A percentile compares a stretch with the other conserved stretches of the same genome.
phyloP scores from a whole-genome alignment of 1,140 invertebrate genomes.

The Zaprionus gabonicus region DNA sequence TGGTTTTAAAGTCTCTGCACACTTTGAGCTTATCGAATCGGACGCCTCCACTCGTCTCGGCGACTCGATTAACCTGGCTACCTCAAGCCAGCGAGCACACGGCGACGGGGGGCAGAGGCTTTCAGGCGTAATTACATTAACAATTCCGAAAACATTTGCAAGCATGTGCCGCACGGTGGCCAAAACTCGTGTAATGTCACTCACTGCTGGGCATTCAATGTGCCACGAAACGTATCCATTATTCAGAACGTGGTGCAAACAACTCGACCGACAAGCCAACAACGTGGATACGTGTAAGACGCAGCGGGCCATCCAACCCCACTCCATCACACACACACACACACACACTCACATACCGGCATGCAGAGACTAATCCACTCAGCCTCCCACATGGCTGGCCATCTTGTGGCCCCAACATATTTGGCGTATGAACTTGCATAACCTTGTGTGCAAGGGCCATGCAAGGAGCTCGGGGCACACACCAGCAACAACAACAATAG shows the following conservation, averaged over 20 bases:
- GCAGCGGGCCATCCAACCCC: constrained; percentile 40
- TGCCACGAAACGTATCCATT: constrained; percentile 76
- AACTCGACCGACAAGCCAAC: constrained; percentile 69
- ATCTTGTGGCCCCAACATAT: constrained; percentile 59
- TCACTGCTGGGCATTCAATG: constrained; percentile 74
- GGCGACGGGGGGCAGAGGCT: constrained; percentile 34
- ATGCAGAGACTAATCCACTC: neutral
- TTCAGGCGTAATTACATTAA: constrained; percentile 80
- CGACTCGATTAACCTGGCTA: constrained; percentile 48
- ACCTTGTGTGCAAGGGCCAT: constrained; percentile 65
- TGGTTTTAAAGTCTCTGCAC: constrained; percentile 54
- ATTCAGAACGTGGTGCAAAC: constrained; percentile 79
- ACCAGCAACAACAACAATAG: constrained; percentile 39
- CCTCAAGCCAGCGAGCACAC: neutral
- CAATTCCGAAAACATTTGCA: constrained; percentile 74
- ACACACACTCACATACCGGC: neutral
- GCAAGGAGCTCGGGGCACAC: constrained; percentile 57
- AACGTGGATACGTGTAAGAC: constrained; percentile 64
- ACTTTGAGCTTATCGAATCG: constrained; percentile 58
- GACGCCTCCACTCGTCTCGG: neutral
- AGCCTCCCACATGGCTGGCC: constrained; percentile 19
- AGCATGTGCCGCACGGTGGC: constrained; percentile 25
- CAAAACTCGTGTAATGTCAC: constrained; percentile 69
- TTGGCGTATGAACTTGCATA: constrained; percentile 64
- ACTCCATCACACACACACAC: neutral